phyloP scores from a whole-genome alignment of 2,888 invertebrate species.

The Drosophila algonquin region DNA sequence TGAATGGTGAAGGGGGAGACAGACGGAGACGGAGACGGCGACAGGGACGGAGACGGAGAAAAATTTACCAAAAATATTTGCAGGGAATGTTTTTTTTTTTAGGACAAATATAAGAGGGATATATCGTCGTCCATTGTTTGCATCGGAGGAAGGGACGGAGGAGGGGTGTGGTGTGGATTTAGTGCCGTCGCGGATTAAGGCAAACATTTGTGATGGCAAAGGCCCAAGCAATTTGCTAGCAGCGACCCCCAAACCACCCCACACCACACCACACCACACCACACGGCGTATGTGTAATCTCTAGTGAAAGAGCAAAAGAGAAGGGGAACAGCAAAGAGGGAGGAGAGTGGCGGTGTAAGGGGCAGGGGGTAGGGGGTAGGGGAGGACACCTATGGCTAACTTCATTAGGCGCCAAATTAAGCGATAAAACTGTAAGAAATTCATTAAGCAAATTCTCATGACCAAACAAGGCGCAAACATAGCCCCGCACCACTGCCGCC shows the following conservation, averaged over 20 bases:
- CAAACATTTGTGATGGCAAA: conserved; percentile 56
- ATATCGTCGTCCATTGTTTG: conserved; percentile 60
- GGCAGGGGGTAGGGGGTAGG: not conserved
- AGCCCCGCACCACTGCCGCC: not conserved
- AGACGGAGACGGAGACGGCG: conserved; percentile 28
- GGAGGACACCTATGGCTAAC: conserved; percentile 58
- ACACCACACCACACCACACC: conserved; percentile 29
- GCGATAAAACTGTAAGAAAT: conserved; percentile 72
- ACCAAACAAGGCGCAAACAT: conserved; percentile 46
- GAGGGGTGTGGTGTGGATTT: conserved; percentile 3
- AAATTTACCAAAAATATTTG: conserved; percentile 38
- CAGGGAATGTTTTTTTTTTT: conserved; percentile 23
- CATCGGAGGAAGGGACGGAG: conserved; percentile 10
- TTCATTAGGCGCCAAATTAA: conserved; percentile 77
- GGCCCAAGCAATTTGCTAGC: conserved; percentile 52
- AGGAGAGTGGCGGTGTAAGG: too few species aligned
- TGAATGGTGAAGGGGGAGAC: not conserved
- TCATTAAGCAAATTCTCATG: conserved; percentile 73
- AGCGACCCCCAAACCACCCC: not conserved
- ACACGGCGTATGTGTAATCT: conserved; percentile 70
- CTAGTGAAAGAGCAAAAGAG: conserved; percentile 28
- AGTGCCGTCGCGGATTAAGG: conserved; percentile 45
- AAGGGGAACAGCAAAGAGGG: conserved; percentile 19
- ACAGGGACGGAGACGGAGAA: conserved; percentile 22
- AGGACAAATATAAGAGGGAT: not conserved